Conservation (phyloP, 2,797 vertebrate genomes). For the Heliangelus exortis region DNA sequence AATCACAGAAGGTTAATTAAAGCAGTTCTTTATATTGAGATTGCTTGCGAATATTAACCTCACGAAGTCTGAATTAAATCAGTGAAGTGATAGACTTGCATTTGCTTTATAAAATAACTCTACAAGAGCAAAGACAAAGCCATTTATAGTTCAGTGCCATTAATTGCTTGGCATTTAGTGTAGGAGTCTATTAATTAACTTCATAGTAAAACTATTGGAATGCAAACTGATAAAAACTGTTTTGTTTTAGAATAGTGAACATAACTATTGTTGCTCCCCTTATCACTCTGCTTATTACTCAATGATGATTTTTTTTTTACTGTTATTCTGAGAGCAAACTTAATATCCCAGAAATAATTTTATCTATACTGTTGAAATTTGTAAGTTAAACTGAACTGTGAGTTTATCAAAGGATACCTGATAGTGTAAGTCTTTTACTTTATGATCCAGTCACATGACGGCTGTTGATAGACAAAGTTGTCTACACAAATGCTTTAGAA, state of each 20-base stretch:
- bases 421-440: neutral
- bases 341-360: slow-evolving; percentile 18
- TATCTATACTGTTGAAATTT: neutral
- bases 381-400: neutral
- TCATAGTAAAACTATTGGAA: slow-evolving; percentile 84
- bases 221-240: slow-evolving; percentile 58
- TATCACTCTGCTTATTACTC: neutral
- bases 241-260: slow-evolving; percentile 59
- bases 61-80: slow-evolving; percentile 70
- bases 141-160: slow-evolving; percentile 87
- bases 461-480: neutral
- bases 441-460: neutral
- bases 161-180: slow-evolving; percentile 90
- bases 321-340: neutral
- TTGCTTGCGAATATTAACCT: slow-evolving; percentile 82
- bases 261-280: slow-evolving; percentile 20
- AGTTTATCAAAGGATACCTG: neutral
- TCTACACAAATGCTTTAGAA: neutral
- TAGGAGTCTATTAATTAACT: slow-evolving; percentile 87
- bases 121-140: slow-evolving; percentile 75
- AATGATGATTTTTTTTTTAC: neutral
- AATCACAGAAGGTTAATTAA: slow-evolving; percentile 91
- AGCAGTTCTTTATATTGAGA: slow-evolving; percentile 79
- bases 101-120: slow-evolving; percentile 75
- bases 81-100: slow-evolving; percentile 71